A percentile compares a stretch with the other conserved stretches of the same genome.
These are phyloP conservation scores for Hydractinia symbiolongicarpus DNA, from an alignment of 30 jellyfish, hydroid and myxozoan genomes.

Conservation along the genomic window DNA sequence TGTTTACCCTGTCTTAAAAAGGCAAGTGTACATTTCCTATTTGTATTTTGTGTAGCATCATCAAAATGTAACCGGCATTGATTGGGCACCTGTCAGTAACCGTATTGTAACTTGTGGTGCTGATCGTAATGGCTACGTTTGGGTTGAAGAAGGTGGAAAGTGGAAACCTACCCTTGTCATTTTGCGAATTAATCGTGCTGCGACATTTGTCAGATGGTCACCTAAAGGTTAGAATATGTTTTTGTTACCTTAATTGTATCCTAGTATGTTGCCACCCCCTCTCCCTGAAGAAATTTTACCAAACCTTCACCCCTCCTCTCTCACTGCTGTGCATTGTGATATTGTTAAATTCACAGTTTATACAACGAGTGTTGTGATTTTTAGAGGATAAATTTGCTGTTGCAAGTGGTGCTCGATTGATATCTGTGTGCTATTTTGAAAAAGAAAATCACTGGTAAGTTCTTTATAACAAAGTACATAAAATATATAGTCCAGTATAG, in stretches of 20 bases:
- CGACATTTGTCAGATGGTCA: constrained; percentile 96
- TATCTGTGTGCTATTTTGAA: constrained; percentile 94
- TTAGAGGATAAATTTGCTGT: constrained; percentile 99
- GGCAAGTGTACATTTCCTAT: too few species aligned
- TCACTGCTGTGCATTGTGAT: neutral
- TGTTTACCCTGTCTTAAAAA: too few species aligned
- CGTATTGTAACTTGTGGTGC: constrained; percentile 98
- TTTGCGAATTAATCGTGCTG: constrained; percentile 96
- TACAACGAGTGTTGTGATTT: neutral
- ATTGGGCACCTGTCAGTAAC: constrained; percentile 98
- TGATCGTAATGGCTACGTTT: constrained; percentile 97
- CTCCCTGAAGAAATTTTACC: neutral
- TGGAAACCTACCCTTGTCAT: constrained; percentile 99
- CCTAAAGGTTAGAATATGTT: constrained; percentile 64
- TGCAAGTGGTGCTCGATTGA: constrained; percentile 95
- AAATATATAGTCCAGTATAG: neutral
- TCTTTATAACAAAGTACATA: neutral
- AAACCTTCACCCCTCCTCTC: neutral
- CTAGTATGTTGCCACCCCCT: neutral
- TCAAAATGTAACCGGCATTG: constrained; percentile 93
- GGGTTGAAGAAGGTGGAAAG: constrained; percentile 90
- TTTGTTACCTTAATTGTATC: too few species aligned
- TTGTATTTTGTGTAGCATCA: constrained; percentile 53
- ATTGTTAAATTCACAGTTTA: neutral
- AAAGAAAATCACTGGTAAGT: constrained; percentile 95